Base-by-base conservation (phyloP, 2,888 invertebrate species). In the Netelia virgata region DNA sequence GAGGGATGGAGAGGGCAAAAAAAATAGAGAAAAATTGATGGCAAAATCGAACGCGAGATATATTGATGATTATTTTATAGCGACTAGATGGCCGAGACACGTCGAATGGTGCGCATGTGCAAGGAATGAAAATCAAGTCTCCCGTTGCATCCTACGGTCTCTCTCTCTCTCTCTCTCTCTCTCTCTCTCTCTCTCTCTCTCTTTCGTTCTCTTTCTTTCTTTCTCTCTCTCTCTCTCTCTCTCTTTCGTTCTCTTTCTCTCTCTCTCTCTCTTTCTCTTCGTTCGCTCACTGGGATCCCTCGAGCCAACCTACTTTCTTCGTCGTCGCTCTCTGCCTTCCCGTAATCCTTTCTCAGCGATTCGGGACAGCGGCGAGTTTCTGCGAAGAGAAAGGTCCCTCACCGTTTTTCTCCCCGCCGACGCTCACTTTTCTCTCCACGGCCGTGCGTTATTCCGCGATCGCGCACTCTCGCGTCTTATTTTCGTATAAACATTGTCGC, bases 281-380 rank as follows among this genome's bases (percentile, higher is more conserved):
- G 18, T 20, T 47, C 55, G 64, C 78, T 84, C 84, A 66, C 64
- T 63, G 73, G 57, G 75, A 82, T 84, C 78, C 84, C 78, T 82
- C 70, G 64, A 47, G 14, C 47, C 82, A 84, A 84, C 84, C 84
- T 84, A 84, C 84, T 84, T 84, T 84, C 84, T 82, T 84, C 82
- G 75, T 82, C 64, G 70, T 72, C 80, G 72, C 73, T 70, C 70
- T 28, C 55, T 47, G 36, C 18, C 20, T 23, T 64, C 41, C 23
- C 63, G 78, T 74, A 69, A 82, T 82, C 84, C 84, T 78, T 84
- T 82, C 82, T 16, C 81, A 78, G 53, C 69, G 74, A 82, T 78
- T 78, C 73, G 74, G 36, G 78, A 68, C 78, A 77, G 53, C 64
- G 28, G 55, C 84, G 72, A 74, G 74, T 81, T 78, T 84, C 77